Percentiles rank a stretch among this genome's conserved stretches.
Evolutionary conservation across 2,113 vertebrate species (phyloP).

Genomic region (Catharus fuscescens): DNA sequence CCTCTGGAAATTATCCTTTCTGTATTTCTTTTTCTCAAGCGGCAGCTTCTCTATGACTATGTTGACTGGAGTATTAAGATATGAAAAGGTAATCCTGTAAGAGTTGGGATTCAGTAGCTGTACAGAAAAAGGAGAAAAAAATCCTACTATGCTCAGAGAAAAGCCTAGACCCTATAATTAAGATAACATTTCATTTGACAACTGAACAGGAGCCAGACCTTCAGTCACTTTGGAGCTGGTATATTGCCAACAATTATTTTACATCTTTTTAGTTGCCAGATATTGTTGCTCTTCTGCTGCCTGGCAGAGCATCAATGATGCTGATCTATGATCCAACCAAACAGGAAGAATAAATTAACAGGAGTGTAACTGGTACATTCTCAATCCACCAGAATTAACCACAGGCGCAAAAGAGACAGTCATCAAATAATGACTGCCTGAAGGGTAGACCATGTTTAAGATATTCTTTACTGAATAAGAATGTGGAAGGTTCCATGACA

Average conservation of each 20-base stretch:
- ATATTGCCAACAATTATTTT: slow-evolving; percentile 17
- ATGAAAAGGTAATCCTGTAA: slow-evolving; percentile 36
- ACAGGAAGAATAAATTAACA: slow-evolving; percentile 10
- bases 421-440: not conserved
- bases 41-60: not conserved
- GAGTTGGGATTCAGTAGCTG: not conserved
- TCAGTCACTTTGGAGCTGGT: slow-evolving; percentile 5
- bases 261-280: not conserved
- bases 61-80: slow-evolving; percentile 35
- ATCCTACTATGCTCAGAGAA: not conserved
- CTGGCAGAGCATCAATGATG: not conserved
- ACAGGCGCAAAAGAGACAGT: not conserved
- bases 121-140: not conserved
- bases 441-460: not conserved
- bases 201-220: not conserved
- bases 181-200: slow-evolving; percentile 47
- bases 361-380: not conserved
- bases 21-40: not conserved
- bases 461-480: not conserved
- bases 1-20: not conserved
- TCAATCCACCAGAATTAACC: not conserved
- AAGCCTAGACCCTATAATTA: slow-evolving; percentile 33
- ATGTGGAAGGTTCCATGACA: not conserved
- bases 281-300: not conserved
- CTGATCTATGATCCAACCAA: not conserved